A percentile compares a stretch with the other conserved stretches of the same genome.
Evolutionary conservation across 2,797 vertebrate genomes (phyloP).

Genomic region (Capromys pilorides): DNA sequence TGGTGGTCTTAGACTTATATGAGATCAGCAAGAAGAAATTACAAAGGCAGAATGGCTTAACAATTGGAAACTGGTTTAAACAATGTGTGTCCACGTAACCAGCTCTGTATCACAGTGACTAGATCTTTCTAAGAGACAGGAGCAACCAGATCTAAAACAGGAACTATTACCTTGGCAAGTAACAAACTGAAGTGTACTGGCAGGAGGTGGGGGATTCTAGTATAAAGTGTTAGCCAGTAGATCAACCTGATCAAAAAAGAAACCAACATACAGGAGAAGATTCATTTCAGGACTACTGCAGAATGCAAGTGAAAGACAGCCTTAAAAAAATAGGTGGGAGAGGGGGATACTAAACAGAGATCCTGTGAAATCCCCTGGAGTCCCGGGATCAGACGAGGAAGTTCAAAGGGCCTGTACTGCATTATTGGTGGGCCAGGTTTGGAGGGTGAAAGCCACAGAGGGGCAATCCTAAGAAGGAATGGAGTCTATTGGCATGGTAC

Average conservation of each 20-base stretch:
- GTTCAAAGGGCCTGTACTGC: neutral
- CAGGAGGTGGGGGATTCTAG: no score
- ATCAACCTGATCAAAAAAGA: neutral
- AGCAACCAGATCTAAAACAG: no score
- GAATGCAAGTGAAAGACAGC: neutral
- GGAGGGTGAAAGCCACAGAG: neutral
- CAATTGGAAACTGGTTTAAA: no score
- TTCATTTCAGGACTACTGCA: neutral
- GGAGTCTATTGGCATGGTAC: neutral
- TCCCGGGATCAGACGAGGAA: no score
- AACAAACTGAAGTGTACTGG: no score
- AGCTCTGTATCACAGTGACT: no score
- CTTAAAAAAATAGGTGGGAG: neutral
- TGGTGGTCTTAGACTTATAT: no score
- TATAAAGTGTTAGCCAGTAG: neutral
- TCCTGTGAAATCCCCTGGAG: neutral
- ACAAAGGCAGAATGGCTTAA: no score
- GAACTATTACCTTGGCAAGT: no score
- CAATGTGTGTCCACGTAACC: no score
- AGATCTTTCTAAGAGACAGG: no score
- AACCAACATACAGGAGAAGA: neutral
- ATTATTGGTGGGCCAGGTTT: neutral
- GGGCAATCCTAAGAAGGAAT: neutral
- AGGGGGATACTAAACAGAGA: neutral
- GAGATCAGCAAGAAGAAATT: no score